Conservation (phyloP, 2,797 vertebrate species). For the Florisuga fusca region DNA sequence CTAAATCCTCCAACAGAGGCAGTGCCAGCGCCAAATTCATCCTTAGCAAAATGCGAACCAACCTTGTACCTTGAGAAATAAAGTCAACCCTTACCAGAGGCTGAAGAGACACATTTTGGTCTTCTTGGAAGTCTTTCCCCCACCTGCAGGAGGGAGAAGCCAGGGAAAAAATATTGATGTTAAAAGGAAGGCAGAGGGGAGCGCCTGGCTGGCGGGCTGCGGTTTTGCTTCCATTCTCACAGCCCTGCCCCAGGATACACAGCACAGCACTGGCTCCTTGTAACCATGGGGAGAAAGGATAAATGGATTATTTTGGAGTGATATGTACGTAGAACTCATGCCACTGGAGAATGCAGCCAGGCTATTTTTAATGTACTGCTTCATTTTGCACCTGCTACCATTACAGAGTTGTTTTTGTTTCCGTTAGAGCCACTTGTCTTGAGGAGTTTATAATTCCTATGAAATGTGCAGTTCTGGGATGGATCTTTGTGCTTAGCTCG, state of each 20-base stretch:
- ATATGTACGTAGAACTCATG: conserved; percentile 4
- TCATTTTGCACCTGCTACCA: conserved; percentile 71
- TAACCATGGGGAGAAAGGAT: conserved; percentile 16
- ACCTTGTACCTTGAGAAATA: background rate
- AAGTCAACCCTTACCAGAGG: background rate
- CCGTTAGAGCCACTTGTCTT: conserved; percentile 52
- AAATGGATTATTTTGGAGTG: conserved; percentile 61
- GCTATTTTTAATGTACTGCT: conserved; percentile 65
- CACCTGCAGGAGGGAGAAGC: background rate
- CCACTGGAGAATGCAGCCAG: conserved; percentile 39
- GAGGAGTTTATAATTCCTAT: conserved; percentile 32
- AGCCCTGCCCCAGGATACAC: background rate
- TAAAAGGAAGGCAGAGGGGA: background rate
- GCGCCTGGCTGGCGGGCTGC: background rate
- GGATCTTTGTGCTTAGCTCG: background rate
- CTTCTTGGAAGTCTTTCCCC: background rate
- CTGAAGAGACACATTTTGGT: background rate
- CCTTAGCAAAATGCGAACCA: background rate
- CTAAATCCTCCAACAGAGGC: background rate
- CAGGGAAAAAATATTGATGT: background rate
- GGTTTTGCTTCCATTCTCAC: background rate
- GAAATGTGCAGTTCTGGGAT: conserved; percentile 6
- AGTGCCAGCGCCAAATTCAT: background rate
- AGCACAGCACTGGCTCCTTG: background rate
- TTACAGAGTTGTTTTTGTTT: conserved; percentile 60